Evolutionary conservation across 2,888 invertebrate species (phyloP).

Genomic region (Ennomos quercinarius): DNA sequence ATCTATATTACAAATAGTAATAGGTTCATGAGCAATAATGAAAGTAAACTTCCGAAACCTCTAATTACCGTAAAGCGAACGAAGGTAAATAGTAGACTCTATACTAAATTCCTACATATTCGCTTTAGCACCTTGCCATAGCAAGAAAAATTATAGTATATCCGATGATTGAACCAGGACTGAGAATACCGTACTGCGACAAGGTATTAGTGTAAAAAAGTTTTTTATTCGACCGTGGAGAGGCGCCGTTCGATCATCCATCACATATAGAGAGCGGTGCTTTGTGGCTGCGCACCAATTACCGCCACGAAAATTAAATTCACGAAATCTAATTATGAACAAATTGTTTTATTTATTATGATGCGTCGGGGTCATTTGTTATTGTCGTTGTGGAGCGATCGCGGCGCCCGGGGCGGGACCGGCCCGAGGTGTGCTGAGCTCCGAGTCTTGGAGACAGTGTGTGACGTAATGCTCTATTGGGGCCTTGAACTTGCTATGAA

Average conservation of each 20-base stretch:
- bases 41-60: constrained; percentile 81
- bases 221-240: constrained; percentile 11
- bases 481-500: constrained; percentile 41
- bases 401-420: constrained; percentile 79
- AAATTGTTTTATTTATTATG: constrained; percentile 86
- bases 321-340: constrained; percentile 86
- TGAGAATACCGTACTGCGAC: constrained; percentile 11
- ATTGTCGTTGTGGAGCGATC: constrained; percentile 67
- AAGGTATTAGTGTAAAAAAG: constrained; percentile 21
- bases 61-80: constrained; percentile 74
- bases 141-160: not conserved
- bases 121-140: constrained; percentile 8
- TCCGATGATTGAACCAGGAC: too few relatives aligned
- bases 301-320: constrained; percentile 85
- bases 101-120: constrained; percentile 22
- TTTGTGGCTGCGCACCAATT: constrained; percentile 85
- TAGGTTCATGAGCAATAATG: constrained; percentile 78
- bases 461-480: constrained; percentile 41
- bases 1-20: constrained; percentile 80
- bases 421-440: constrained; percentile 42
- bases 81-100: constrained; percentile 75
- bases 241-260: constrained; percentile 83
- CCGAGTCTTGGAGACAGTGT: constrained; percentile 24
- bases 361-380: constrained; percentile 84
- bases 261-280: constrained; percentile 79